Base-by-base conservation (phyloP, 1,140 invertebrate genomes). In the Zaprionus inermis region DNA sequence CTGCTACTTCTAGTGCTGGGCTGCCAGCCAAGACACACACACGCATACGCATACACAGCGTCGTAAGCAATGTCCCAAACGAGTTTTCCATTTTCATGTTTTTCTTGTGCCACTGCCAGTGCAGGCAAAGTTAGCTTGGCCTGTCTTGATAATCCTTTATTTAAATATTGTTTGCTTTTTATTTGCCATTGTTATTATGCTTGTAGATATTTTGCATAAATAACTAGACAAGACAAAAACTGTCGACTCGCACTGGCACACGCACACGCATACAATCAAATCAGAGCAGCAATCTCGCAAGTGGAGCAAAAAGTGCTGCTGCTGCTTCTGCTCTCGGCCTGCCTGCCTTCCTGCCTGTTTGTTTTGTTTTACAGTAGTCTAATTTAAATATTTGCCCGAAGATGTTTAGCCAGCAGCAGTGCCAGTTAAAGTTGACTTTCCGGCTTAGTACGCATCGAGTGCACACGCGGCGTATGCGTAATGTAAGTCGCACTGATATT, bases 201-300 rank as follows among this genome's bases (percentile, higher is more conserved):
- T 79, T 68, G 76, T 71, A 78, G 72, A 71, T 88, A 86, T 86
- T 86, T 86, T 86, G 76, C 69, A 86, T 86, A 86, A 88, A 88
- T 86, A 88, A 88, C 83, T 74, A 79, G 64, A 72, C 77, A 60
- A 59, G 61, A 54, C 77, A n/a, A n/a, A n/a, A n/a, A n/a, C n/a
- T n/a, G n/a, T n/a, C n/a, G n/a, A 64, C 61, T 64, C 38, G 57
- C 49, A 20, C 46, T 20, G 12, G 49, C 52, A 20, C 46, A 36
- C 38, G 51, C 44, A 58, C 41, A 36, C 22, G 49, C 49, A 67
- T 34, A 66, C 64, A 79, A 64, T 72, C 57, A 76, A 76, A 81
- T 85, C 56, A 76, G 73, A 72, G 66, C 54, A 82, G 46, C 56
- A 74, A 70, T 70, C 41, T 66, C 56, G 30, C 51, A 52, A 59